Evolutionary conservation across 2,888 invertebrate species (phyloP), one percentile per base, ranked within the genome.

Genomic region (Trachelus stipa): DNA sequence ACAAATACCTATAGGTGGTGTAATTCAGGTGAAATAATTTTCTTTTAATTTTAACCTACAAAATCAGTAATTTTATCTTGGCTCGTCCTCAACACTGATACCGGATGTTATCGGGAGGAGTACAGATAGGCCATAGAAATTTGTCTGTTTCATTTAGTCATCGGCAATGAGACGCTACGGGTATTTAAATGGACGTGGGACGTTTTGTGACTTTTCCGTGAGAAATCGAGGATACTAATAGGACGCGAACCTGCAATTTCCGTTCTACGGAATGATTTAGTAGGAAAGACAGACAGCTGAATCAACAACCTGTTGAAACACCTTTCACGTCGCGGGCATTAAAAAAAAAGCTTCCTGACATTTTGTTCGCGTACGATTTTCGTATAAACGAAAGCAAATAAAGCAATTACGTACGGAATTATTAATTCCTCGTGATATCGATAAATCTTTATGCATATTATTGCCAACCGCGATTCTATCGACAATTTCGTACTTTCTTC

Each of bases 241-340:
- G 15, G 6, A 56, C 23, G 40, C 23, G 15, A 56, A 56, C 23
- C 15, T 6, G 40, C 2, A 56, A 56, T 56, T 15, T 56, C 40
- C 40, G 40, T 56, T 56, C 23, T 23, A 56, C 15, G 15, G 40
- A 23, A 56, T 56, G 40, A 56, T 56, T 56, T 9, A 34, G 33
- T 75, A 74, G 69, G 73, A 77, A 78, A 79, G 79, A 76, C 78
- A 78, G 77, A 73, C 73, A 31, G 30, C 33, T 74, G 76, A 79
- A 78, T 80, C 83, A 80, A 80, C 84, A 81, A 85, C 80, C 81
- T 85, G 80, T 83, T 83, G 85, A 79, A 83, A 81, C 73, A 35
- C 34, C 76, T 76, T 81, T 73, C 30, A 15, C 68, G 75, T 23
- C 40, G 40, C 23, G 40, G 6, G 9, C 6, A 56, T 9, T 56